Conservation (phyloP, 2,113 vertebrate species). For the Barnardius zonarius region DNA sequence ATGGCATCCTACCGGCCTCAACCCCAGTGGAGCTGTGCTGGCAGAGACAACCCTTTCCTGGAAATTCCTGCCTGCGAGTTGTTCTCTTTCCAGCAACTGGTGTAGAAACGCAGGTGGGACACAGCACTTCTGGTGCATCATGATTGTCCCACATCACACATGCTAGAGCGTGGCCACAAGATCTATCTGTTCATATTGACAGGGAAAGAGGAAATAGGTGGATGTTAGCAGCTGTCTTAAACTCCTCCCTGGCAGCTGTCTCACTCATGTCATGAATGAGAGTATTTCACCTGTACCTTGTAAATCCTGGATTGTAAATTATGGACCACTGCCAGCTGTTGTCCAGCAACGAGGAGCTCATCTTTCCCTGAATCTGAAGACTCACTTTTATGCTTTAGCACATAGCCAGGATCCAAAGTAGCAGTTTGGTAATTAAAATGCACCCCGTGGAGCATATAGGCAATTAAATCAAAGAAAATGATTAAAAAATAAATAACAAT, state of each 20-base stretch:
- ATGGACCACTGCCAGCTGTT: background rate
- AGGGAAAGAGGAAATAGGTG: background rate
- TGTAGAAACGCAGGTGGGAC: background rate
- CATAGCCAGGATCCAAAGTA: background rate
- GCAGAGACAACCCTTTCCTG: background rate
- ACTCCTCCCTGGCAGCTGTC: background rate
- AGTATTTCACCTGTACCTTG: background rate
- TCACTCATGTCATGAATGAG: background rate
- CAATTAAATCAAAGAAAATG: slow-evolving; percentile 31
- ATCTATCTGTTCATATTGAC: background rate
- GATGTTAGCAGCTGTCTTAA: background rate
- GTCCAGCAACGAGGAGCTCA: background rate
- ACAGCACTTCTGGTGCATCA: fast-evolving
- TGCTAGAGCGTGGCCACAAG: background rate
- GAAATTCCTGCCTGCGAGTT: background rate
- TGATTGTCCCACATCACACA: fast-evolving
- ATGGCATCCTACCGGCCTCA: fast-evolving
- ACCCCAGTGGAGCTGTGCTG: background rate
- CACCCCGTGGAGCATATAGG: background rate
- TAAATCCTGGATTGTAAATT: background rate
- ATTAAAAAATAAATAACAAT: slow-evolving; percentile 43
- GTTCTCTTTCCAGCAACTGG: background rate
- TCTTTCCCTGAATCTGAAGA: background rate
- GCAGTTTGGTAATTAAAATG: slow-evolving; percentile 28
- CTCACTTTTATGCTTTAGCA: background rate